phyloP scores from a whole-genome alignment of 23 tunicate genomes.

The Trididemnum nubilum region DNA sequence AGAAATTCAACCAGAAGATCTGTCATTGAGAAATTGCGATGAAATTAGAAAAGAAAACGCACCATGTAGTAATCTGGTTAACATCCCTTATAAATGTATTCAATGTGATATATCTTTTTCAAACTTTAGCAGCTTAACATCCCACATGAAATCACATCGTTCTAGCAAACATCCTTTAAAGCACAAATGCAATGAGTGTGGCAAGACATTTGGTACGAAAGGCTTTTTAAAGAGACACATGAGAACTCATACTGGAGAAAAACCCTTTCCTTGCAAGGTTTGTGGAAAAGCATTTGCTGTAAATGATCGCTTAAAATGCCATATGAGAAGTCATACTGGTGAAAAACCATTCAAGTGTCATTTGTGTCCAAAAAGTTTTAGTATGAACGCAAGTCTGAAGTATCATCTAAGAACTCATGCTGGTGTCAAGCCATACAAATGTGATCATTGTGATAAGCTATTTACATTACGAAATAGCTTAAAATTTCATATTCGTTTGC shows the following conservation, averaged over 20 bases:
- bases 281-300: neutral
- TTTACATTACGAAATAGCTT: neutral
- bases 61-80: neutral
- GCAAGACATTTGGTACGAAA: neutral
- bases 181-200: neutral
- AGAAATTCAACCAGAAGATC: neutral
- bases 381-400: conserved; percentile 1
- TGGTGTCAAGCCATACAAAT: conserved; percentile 13
- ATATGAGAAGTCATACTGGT: conserved; percentile 11
- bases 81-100: conserved; percentile 8
- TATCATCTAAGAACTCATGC: conserved; percentile 13
- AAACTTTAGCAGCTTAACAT: neutral
- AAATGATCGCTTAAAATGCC: neutral
- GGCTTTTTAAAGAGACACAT: neutral
- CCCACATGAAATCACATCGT: neutral
- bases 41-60: neutral
- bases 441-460: neutral
- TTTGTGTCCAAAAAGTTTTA: conserved; percentile 5
- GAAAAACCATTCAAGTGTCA: neutral
- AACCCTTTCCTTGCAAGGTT: neutral
- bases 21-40: neutral
- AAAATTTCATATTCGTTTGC: neutral
- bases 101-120: conserved; percentile 3
- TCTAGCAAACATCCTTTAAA: neutral
- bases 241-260: neutral